Percentiles rank a stretch among this genome's conserved stretches.
These are phyloP conservation scores for Drosophila pectinifera DNA, from an alignment of 1,140 invertebrate genomes.

Conservation along the genomic window DNA sequence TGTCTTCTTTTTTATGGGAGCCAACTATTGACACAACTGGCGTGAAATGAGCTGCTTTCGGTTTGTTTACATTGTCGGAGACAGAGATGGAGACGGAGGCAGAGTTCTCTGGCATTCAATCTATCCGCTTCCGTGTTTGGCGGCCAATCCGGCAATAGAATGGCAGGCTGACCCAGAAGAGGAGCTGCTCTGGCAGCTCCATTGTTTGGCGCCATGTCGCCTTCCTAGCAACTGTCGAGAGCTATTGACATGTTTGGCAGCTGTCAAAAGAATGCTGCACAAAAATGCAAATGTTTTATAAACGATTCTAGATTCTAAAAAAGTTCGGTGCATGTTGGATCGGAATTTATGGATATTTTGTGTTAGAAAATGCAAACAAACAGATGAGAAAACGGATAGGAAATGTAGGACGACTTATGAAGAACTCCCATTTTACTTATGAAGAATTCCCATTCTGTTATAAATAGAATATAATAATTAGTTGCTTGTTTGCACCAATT, in stretches of 20 bases:
- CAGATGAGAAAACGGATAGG: neutral
- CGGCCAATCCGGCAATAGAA: conserved; percentile 20
- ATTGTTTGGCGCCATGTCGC: conserved; percentile 52
- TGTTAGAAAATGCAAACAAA: neutral
- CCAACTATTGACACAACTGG: conserved; percentile 75
- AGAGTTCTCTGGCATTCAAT: conserved; percentile 37
- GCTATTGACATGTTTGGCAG: conserved; percentile 71
- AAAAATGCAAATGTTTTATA: conserved; percentile 48
- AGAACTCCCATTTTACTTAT: neutral
- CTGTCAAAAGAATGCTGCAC: conserved; percentile 51
- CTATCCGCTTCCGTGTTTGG: conserved; percentile 68
- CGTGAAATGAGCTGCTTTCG: conserved; percentile 46
- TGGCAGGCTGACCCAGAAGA: conserved; percentile 18
- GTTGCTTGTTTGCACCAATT: neutral
- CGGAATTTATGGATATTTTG: neutral
- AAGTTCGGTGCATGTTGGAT: conserved; percentile 1
- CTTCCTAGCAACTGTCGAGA: conserved; percentile 20
- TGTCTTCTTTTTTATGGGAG: conserved; percentile 18
- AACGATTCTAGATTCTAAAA: conserved; percentile 5
- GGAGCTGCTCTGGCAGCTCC: conserved; percentile 11
- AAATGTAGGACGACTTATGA: neutral
- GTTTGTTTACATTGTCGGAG: conserved; percentile 47
- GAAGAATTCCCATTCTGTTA: neutral
- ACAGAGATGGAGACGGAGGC: conserved; percentile 5
- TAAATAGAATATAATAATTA: neutral